Evolutionary conservation across 1,140 invertebrate genomes (phyloP), one percentile per base, ranked within the genome.

Genomic region (Zaprionus africanus): DNA sequence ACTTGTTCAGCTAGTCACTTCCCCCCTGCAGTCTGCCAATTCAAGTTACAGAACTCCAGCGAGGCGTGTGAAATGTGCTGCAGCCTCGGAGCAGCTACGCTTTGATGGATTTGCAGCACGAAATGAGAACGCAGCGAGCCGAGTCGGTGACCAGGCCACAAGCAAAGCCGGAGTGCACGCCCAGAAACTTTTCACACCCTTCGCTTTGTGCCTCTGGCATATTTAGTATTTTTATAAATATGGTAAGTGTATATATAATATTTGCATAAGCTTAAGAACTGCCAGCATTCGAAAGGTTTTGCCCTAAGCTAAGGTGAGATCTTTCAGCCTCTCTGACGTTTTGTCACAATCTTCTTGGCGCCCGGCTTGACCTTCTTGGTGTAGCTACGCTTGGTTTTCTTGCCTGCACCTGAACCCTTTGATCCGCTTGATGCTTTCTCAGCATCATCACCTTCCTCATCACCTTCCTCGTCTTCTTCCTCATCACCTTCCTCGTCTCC

Each of bases 1-100:
- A 49, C 46, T 51, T 22, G 17, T 51, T 51, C 17, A 51, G 22
- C 46, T 46, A 46, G 41, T 46, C 41, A 19, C 46, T 24, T 24
- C 4, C 4, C 7, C 9, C 46, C 60, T 34, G 7, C 43, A 49
- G 63, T 70, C 74, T 82, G 82, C 86, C 82, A 78, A 90, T 85
- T 77, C 67, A 60, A 90, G 85, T 90, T 90, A 76, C 86, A 90
- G 26, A 90, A 90, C 86, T 90, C 79, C 79, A 85, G 76, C 85
- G 82, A 90, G 72, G 86, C 85, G 81, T 90, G 76, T 80, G 73
- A 90, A 88, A 88, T 88, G 64, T 79, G 70, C 57, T 87, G 62
- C 79, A 90, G 81, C 76, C 78, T 77, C 80, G 54, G 58, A 57
- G 71, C 77, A 54, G 61, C 68, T 58, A 67, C 54, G 73, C 79